Evolutionary conservation across 2,888 invertebrate genomes (phyloP).

Genomic region (Drosophila phalerata): DNA sequence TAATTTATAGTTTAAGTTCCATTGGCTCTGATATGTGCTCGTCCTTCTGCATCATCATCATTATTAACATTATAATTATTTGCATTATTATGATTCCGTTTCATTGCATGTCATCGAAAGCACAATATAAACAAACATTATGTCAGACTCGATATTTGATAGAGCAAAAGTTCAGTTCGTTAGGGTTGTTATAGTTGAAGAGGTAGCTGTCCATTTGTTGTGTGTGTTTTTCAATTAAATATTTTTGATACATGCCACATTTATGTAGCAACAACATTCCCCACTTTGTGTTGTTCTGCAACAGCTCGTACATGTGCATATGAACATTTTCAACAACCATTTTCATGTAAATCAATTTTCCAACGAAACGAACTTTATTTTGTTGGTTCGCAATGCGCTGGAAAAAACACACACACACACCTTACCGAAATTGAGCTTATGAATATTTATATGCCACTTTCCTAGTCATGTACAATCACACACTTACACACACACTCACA

Average conservation of each 20-base stretch:
- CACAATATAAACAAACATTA: constrained; percentile 57
- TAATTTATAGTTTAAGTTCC: not conserved
- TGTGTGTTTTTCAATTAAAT: constrained; percentile 79
- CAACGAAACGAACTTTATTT: constrained; percentile 72
- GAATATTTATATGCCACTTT: constrained; percentile 74
- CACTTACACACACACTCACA: not conserved
- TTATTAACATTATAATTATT: constrained; percentile 36
- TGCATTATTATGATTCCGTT: constrained; percentile 59
- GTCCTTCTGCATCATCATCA: constrained; percentile 16
- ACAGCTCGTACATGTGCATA: constrained; percentile 35
- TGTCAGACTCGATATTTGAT: constrained; percentile 29
- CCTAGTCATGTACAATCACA: constrained; percentile 25
- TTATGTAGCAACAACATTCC: constrained; percentile 43
- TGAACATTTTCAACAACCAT: constrained; percentile 56
- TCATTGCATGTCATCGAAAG: constrained; percentile 39
- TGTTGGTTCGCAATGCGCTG: constrained; percentile 26
- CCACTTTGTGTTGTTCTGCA: constrained; percentile 36
- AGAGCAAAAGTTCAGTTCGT: constrained; percentile 20
- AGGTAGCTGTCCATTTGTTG: constrained; percentile 6
- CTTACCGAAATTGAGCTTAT: constrained; percentile 68
- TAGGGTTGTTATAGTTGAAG: not conserved
- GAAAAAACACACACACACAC: constrained; percentile 25
- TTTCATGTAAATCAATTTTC: constrained; percentile 79
- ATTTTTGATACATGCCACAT: constrained; percentile 63
- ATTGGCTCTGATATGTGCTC: not conserved